Evolutionary conservation across 1,140 invertebrate genomes (phyloP), one percentile per base, ranked within the genome.

Genomic region (Caenorhabditis briggsae): DNA sequence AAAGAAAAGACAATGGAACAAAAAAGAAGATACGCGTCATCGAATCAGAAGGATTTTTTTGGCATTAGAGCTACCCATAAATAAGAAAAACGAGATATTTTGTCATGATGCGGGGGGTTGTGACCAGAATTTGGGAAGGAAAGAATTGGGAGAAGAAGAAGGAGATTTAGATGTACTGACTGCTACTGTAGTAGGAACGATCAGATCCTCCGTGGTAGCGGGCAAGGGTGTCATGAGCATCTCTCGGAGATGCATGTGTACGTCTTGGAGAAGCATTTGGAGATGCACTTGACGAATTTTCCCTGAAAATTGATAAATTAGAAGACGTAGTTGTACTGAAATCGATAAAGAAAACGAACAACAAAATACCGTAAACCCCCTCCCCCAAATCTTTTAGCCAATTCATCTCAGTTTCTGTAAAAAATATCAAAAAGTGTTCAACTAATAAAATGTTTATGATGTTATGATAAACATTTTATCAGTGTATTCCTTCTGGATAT

Each of bases 41-140:
- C 70, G 70, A 78, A 78, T 78, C 70, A 78, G 65, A 41, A 48
- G 33, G 33, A 18, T 78, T n/a, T 70, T 23, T 70, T 14, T 46
- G 61, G 8, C n/a, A n/a, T 64, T 25, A 33, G 61, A 41, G 20
- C 12, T 70, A 70, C 65, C 65, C 65, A 70, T 70, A 70, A 70
- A 14, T 14, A 65, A 41, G 20, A 33, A 65, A 33, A 33, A 65
- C 25, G 61, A 65, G 61, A 65, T 65, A 33, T 33, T 65, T 65
- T 14, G 33, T 11, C 50, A 53, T 53, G 50, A 53, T 53, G 50
- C 33, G 33, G 33, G 33, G 16, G 16, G 14, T 33, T 41, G 61
- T 65, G 61, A 65, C 61, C 20, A 65, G 61, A 65, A 53, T 8
- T 65, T 33, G 33, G 33, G 33, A 33, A 33, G 33, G 33, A 65